Conservation (phyloP, 2,113 vertebrate species). For the Aegotheles bennettii region DNA sequence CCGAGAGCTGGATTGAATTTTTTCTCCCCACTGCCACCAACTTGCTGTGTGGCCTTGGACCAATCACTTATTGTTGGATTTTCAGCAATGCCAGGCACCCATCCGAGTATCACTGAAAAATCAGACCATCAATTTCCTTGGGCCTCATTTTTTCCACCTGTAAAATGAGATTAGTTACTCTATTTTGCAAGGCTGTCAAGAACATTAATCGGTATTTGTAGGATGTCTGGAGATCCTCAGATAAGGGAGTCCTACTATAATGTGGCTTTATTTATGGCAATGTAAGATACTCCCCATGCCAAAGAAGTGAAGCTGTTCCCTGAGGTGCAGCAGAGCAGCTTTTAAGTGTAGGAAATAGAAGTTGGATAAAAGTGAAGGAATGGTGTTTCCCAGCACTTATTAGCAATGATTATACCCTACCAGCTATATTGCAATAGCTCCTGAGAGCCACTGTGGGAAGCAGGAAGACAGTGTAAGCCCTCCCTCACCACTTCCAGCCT, state of each 20-base stretch:
- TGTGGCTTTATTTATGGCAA: background rate
- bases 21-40: background rate
- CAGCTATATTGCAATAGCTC: background rate
- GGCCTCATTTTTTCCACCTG: background rate
- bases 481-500: background rate
- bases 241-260: background rate
- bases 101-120: background rate
- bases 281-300: background rate
- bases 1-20: background rate
- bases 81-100: background rate
- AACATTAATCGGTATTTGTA: background rate
- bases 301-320: background rate
- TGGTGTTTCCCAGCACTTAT: background rate
- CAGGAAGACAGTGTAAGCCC: background rate
- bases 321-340: background rate
- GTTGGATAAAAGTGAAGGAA: background rate
- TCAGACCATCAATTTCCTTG: background rate
- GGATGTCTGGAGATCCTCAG: background rate
- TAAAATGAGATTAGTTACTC: background rate
- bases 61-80: background rate
- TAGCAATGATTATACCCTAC: background rate
- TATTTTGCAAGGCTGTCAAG: background rate
- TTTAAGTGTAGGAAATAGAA: background rate
- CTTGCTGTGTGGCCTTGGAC: constrained; percentile 28
- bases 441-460: background rate